These are phyloP conservation scores for Scomber colias DNA, from an alignment of 2,113 vertebrate species.

Conservation along the genomic window DNA sequence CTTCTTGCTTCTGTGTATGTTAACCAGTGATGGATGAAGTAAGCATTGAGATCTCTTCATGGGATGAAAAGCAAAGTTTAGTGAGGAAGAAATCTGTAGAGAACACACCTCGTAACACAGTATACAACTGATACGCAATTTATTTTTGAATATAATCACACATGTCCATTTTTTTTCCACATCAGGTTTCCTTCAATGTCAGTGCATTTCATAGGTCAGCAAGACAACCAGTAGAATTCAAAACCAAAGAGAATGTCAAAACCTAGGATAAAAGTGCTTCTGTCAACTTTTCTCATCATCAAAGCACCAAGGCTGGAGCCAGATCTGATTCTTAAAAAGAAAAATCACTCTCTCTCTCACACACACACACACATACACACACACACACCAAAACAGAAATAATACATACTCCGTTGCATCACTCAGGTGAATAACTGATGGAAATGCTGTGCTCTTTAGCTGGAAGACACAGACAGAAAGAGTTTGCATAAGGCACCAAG, in stretches of 20 bases:
- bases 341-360: not conserved
- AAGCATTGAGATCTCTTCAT: no score
- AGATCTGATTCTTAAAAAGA: not conserved
- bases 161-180: conserved; percentile 77
- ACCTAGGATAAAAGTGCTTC: conserved; percentile 20
- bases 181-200: conserved; percentile 86
- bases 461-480: conserved; percentile 86
- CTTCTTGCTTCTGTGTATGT: no score
- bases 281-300: not conserved
- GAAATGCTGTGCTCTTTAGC: conserved; percentile 77
- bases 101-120: not conserved
- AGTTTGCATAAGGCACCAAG: conserved; percentile 92
- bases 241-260: conserved; percentile 56
- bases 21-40: no score
- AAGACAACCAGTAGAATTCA: conserved; percentile 83
- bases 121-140: conserved; percentile 65
- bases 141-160: conserved; percentile 83
- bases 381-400: not conserved
- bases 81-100: not conserved
- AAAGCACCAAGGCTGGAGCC: conserved; percentile 12
- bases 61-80: no score
- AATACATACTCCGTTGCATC: conserved; percentile 47
- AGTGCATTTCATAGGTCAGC: conserved; percentile 91
- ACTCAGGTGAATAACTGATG: conserved; percentile 41
- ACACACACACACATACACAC: conserved; percentile 32